Conservation (phyloP, 2,888 invertebrate species). For the Eupithecia subfuscata region DNA sequence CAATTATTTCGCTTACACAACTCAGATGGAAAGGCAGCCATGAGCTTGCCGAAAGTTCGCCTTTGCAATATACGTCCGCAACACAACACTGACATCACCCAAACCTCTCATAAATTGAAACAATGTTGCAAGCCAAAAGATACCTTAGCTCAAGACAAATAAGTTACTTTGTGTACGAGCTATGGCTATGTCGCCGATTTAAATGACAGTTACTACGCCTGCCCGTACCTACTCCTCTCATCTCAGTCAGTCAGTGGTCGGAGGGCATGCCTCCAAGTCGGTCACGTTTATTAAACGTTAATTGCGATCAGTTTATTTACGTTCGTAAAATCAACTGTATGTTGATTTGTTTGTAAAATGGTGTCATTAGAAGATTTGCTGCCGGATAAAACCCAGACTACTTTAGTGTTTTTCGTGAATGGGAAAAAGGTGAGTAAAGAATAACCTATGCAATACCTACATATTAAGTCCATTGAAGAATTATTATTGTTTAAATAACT, state of each 20-base stretch:
- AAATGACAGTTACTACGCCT: neutral
- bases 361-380: slow-evolving; percentile 50
- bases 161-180: neutral
- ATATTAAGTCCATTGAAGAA: neutral
- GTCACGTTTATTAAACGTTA: slow-evolving; percentile 33
- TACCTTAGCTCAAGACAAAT: neutral
- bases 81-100: no score
- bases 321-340: neutral
- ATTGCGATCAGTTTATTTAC: slow-evolving; percentile 12
- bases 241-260: slow-evolving; percentile 40
- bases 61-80: neutral
- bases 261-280: slow-evolving; percentile 40
- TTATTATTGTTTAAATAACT: neutral
- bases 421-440: slow-evolving; percentile 83
- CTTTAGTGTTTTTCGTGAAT: slow-evolving; percentile 85
- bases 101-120: neutral
- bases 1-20: neutral
- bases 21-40: neutral
- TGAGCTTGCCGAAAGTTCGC: neutral
- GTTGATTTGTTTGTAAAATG: slow-evolving; percentile 21
- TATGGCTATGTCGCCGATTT: neutral
- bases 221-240: no score
- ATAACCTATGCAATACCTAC: neutral
- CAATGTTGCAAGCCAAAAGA: neutral
- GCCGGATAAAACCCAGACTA: slow-evolving; percentile 58